Conservation (phyloP, 1,140 invertebrate genomes). For the Drosophila ironensis region DNA sequence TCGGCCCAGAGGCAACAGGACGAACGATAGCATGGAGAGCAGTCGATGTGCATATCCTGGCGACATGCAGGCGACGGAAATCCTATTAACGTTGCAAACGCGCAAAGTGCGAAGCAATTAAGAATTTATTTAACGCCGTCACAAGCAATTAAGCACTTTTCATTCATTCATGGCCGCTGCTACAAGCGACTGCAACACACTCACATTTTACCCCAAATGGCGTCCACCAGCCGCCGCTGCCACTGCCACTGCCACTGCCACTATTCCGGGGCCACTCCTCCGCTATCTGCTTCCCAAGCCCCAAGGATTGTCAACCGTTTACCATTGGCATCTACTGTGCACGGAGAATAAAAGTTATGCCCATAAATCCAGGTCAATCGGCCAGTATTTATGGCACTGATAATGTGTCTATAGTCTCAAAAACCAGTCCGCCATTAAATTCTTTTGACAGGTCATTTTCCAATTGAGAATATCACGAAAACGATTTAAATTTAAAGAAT, state of each 20-base stretch:
- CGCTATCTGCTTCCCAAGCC: not conserved
- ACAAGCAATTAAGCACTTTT: conserved; percentile 82
- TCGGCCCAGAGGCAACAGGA: conserved; percentile 19
- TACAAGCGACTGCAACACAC: conserved; percentile 49
- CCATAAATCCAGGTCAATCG: not conserved
- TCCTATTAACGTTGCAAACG: conserved; percentile 81
- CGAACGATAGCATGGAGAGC: not conserved
- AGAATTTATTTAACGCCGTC: conserved; percentile 82
- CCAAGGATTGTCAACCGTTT: not conserved
- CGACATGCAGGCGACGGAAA: conserved; percentile 51
- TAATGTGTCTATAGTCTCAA: too few relatives aligned
- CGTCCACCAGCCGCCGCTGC: not conserved
- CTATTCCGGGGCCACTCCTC: not conserved
- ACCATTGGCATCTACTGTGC: not conserved
- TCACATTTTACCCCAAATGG: conserved; percentile 60
- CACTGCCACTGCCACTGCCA: not conserved
- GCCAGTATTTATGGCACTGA: too few relatives aligned
- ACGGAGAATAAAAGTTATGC: not conserved
- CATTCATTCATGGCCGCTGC: conserved; percentile 69
- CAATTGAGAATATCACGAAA: too few relatives aligned
- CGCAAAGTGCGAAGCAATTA: conserved; percentile 82
- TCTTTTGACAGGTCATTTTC: too few relatives aligned
- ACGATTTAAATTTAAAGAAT: too few relatives aligned
- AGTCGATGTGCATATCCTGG: conserved; percentile 41
- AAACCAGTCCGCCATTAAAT: too few relatives aligned